These are phyloP conservation scores for Dendrocincla fuliginosa DNA, from an alignment of 2,797 vertebrate genomes.

Conservation along the genomic window DNA sequence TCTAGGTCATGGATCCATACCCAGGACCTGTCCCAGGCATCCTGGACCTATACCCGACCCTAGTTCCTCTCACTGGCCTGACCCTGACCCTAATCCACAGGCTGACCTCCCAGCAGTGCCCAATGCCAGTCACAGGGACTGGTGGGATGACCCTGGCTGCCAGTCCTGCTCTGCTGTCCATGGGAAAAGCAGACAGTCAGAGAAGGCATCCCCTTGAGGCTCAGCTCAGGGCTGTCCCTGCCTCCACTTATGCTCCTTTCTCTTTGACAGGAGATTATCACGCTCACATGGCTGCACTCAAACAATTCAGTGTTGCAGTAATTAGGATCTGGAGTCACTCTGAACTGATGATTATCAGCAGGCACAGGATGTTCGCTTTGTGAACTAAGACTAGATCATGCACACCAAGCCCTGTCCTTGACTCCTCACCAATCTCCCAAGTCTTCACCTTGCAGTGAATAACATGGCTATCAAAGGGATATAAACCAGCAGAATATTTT, in stretches of 20 bases:
- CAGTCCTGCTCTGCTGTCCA: background rate
- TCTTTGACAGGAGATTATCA: background rate
- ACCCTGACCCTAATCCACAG: background rate
- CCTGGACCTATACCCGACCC: background rate
- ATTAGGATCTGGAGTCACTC: background rate
- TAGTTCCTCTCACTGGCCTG: background rate
- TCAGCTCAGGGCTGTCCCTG: background rate
- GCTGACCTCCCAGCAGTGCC: background rate
- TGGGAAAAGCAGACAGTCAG: background rate
- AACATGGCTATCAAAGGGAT: background rate
- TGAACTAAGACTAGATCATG: background rate
- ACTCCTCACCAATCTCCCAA: background rate
- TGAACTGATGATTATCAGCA: background rate
- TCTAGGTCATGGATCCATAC: background rate
- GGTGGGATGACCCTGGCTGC: rapidly evolving
- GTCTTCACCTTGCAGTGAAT: background rate
- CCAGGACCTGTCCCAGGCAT: background rate
- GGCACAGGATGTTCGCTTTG: background rate
- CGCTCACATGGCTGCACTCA: background rate
- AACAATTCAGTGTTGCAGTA: background rate
- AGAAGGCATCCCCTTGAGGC: background rate
- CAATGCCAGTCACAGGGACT: background rate
- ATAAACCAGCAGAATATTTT: background rate
- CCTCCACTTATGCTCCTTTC: background rate
- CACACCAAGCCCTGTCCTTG: background rate